These are phyloP conservation scores for Crossocerus cetratus DNA, from an alignment of 2,888 invertebrate species.

Conservation along the genomic window DNA sequence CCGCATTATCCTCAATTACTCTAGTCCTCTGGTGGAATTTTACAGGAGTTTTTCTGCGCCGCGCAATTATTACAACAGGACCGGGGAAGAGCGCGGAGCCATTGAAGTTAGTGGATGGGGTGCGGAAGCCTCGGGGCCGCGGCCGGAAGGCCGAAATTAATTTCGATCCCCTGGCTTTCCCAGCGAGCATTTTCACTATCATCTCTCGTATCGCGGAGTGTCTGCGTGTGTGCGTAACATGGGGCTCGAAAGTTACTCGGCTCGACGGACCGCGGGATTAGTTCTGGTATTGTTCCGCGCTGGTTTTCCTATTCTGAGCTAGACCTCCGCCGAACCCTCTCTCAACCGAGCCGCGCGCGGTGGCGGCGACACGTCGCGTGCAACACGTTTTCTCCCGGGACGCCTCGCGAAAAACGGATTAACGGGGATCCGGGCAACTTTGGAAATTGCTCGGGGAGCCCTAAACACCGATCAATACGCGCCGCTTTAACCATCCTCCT, in stretches of 20 bases:
- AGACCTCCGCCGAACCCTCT: not conserved
- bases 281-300: conserved; percentile 41
- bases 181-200: conserved; percentile 47
- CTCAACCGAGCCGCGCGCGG: not conserved
- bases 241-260: conserved; percentile 37
- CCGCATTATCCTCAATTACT: no score
- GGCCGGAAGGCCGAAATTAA: conserved; percentile 25
- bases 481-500: not conserved
- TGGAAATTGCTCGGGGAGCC: not conserved
- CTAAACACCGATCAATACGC: conserved; percentile 1
- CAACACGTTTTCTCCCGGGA: conserved; percentile 4
- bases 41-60: no score
- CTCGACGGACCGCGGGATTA: conserved; percentile 50
- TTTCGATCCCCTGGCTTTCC: conserved; percentile 29
- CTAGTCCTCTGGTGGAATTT: no score
- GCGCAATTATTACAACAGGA: no score
- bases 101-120: no score
- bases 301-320: conserved; percentile 14
- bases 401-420: conserved; percentile 11
- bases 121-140: no score
- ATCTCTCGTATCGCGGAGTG: conserved; percentile 31
- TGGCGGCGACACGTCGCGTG: not conserved
- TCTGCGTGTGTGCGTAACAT: conserved; percentile 22
- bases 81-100: no score
- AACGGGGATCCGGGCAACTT: not conserved